Conservation (phyloP, 1,140 invertebrate species). For the Lepeophtheirus salmonis region DNA sequence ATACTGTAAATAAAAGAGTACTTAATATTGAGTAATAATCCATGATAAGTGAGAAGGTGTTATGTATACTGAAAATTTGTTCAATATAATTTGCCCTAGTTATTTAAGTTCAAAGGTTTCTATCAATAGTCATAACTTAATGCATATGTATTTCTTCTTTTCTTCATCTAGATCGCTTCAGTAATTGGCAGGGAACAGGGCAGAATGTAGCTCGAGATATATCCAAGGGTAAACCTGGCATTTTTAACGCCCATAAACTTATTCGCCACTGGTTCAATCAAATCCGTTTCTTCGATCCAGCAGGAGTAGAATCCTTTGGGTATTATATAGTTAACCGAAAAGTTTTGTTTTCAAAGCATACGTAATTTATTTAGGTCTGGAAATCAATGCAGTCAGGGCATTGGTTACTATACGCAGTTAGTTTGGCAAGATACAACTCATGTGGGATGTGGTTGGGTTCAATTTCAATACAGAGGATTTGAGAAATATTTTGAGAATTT, state of each 20-base stretch:
- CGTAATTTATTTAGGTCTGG: constrained; percentile 6
- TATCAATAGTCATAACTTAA: not conserved
- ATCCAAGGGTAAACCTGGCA: not conserved
- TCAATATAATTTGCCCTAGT: no score
- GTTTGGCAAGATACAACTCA: constrained; percentile 17
- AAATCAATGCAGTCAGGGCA: constrained; percentile 8
- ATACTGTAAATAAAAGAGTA: no score
- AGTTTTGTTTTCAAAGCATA: not conserved
- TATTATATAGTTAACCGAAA: not conserved
- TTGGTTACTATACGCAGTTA: constrained; percentile 15
- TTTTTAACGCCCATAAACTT: constrained; percentile 7
- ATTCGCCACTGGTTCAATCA: constrained; percentile 16
- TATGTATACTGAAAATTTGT: not conserved
- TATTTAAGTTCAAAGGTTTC: not conserved
- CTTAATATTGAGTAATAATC: no score
- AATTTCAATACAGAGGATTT: constrained; percentile 13
- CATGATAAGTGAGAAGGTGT: not conserved
- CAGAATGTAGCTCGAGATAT: constrained; percentile 17
- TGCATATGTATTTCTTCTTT: not conserved
- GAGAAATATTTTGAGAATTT: constrained; percentile 14
- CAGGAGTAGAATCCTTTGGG: constrained; percentile 13
- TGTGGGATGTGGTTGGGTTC: constrained; percentile 15
- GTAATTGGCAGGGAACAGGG: constrained; percentile 14
- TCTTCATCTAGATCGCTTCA: constrained; percentile 10
- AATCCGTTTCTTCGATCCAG: constrained; percentile 12